Percentiles rank a stretch among this genome's conserved stretches.
phyloP scores from a whole-genome alignment of 2,113 vertebrate species.

The Trochalopteron elliotii region DNA sequence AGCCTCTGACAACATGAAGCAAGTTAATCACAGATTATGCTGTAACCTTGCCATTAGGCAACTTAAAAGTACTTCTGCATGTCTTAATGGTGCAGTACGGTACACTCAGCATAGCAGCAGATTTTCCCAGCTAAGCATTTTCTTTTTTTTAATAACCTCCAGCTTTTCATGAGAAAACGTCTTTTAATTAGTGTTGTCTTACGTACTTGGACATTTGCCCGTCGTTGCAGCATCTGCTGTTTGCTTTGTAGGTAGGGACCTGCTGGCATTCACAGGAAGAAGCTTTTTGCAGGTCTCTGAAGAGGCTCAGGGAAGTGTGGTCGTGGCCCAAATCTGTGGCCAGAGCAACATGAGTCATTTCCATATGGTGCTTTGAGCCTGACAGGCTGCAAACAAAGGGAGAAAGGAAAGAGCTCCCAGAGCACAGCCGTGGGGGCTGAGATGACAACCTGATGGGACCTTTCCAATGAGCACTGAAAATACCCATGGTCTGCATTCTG shows the following conservation, averaged over 20 bases:
- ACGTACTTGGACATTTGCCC: not conserved
- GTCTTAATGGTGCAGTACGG: not conserved
- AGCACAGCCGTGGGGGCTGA: not conserved
- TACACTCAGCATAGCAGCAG: not conserved
- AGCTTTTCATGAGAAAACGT: not conserved
- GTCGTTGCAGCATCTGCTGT: not conserved
- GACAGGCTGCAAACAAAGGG: not conserved
- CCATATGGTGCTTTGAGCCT: not conserved
- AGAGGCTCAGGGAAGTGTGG: not conserved
- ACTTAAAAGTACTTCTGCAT: not conserved
- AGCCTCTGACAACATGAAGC: not conserved
- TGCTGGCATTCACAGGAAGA: not conserved
- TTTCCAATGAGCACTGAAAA: not conserved
- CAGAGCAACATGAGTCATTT: not conserved
- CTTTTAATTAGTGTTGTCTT: conserved; percentile 9
- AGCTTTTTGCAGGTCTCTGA: not conserved
- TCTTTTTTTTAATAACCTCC: not conserved
- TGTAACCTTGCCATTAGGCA: not conserved
- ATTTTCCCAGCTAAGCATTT: not conserved
- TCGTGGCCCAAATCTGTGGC: not conserved
- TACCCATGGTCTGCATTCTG: not conserved
- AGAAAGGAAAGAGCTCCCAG: not conserved
- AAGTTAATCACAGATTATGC: not conserved
- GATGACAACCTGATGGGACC: not conserved
- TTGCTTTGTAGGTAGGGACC: not conserved